Evolutionary conservation across 2,888 invertebrate species (phyloP), one percentile per base, ranked within the genome.

Genomic region (Galerucella nymphaeae): DNA sequence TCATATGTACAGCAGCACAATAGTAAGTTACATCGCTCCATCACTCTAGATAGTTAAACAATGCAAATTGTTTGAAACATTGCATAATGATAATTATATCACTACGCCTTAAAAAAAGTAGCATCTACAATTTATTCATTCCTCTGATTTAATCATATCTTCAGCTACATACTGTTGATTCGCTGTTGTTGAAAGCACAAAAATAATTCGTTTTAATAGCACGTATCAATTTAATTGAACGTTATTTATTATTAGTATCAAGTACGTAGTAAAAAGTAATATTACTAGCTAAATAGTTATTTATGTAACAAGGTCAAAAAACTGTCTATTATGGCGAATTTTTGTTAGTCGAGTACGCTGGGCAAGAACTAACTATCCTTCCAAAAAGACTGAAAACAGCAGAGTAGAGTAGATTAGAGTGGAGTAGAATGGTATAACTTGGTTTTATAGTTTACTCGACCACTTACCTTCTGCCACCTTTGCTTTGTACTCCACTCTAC

Each of bases 21-120:
- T 57, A 57, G 57, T 23, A 23, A 57, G 20, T 57, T 57, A 57
- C 18, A 57, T 57, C 57, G 23, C 23, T 57, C 20, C 23, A 23
- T 57, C 57, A 23, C 20, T 23, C 23, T 14, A 23, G 23, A 23
- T 20, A 23, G 57, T 57, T 23, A 23, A 57, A 57, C 57, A 57
- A 57, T 57, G 57, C 20, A 14, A 57, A 13, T 23, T 13, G 57
- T 57, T 57, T 57, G 13, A 18, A 18, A 18, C 13, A 57, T 57
- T 57, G 57, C 57, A 57, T 57, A 57, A 57, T 57, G 4, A 6
- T 57, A 57, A 57, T 23, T 57, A 57, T 20, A 20, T 57, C 14
- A 20, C 20, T 20, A 20, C 57, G 57, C 23, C 48, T 48, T 48
- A n/a, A n/a, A n/a, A 48, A n/a, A n/a, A 48, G 48, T 48, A 48